Percentiles rank a stretch among this genome's conserved stretches.
These are phyloP conservation scores for Jacana jacana DNA, from an alignment of 2,113 vertebrate genomes.

Conservation along the genomic window DNA sequence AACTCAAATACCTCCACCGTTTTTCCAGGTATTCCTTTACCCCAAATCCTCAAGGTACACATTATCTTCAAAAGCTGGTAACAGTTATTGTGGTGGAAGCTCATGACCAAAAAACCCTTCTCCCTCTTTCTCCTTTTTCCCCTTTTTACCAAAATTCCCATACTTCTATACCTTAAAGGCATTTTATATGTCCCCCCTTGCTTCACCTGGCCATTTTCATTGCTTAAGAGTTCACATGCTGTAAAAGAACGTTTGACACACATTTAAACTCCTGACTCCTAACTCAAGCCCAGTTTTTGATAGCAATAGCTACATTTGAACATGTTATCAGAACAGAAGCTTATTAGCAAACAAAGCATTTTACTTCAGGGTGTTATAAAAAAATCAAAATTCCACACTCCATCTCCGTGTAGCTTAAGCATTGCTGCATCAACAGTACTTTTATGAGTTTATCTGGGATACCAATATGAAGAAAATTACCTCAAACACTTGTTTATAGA, in stretches of 20 bases:
- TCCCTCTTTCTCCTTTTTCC: not conserved
- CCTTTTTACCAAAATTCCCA: not conserved
- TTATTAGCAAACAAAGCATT: not conserved
- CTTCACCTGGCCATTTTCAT: not conserved
- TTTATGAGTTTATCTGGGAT: not conserved
- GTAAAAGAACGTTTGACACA: not conserved
- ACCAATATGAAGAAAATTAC: not conserved
- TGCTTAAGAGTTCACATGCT: not conserved
- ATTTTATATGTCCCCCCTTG: not conserved
- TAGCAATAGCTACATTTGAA: not conserved
- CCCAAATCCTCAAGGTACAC: not conserved
- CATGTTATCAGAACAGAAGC: not conserved
- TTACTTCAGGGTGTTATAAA: not conserved
- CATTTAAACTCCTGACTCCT: not conserved
- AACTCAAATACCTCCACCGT: not conserved
- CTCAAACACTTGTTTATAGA: not conserved
- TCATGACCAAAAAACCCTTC: rapidly evolving
- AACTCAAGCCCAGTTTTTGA: not conserved
- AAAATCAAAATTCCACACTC: not conserved
- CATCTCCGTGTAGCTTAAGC: not conserved
- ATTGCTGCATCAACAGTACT: not conserved
- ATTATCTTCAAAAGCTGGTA: not conserved
- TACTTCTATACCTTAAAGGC: not conserved
- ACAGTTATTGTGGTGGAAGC: not conserved
- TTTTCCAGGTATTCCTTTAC: not conserved